A percentile compares a stretch with the other conserved stretches of the same genome.
Conservation (phyloP, 2,888 invertebrate species). For the Morinoia aosen region DNA sequence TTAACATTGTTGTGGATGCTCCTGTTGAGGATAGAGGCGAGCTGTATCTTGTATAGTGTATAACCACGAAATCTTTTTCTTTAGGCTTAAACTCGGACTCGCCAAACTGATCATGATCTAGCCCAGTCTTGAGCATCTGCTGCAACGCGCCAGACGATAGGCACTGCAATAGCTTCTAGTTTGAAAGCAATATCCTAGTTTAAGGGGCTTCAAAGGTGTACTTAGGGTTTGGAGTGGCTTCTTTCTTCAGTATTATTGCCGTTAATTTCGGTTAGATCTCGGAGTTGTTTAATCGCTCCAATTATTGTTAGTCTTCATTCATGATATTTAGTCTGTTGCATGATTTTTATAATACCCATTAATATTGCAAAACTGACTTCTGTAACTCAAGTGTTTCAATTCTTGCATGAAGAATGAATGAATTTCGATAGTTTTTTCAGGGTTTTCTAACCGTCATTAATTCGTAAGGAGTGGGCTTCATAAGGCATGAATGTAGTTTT, state of each 20-base stretch:
- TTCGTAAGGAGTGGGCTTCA: background rate
- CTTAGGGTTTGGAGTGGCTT: background rate
- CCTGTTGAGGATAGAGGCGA: background rate
- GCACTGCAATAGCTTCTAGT: background rate
- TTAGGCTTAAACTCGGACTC: background rate
- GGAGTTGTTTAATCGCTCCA: background rate
- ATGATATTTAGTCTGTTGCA: background rate
- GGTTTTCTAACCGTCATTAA: background rate
- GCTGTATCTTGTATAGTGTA: background rate
- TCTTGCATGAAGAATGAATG: background rate
- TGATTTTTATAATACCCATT: background rate
- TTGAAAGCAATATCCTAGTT: background rate
- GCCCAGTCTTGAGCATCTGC: background rate
- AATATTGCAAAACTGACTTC: background rate
- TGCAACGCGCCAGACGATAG: background rate
- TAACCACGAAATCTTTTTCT: background rate
- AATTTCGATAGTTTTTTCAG: background rate
- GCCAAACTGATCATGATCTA: background rate
- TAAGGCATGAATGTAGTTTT: background rate
- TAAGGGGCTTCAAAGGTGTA: background rate
- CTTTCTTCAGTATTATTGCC: background rate
- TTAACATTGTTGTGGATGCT: background rate
- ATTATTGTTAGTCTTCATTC: constrained; percentile 9
- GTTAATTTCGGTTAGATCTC: background rate
- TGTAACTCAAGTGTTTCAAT: background rate